Evolutionary conservation across 2,113 vertebrate genomes (phyloP), one percentile per base, ranked within the genome.

Genomic region (Mastomys coucha): DNA sequence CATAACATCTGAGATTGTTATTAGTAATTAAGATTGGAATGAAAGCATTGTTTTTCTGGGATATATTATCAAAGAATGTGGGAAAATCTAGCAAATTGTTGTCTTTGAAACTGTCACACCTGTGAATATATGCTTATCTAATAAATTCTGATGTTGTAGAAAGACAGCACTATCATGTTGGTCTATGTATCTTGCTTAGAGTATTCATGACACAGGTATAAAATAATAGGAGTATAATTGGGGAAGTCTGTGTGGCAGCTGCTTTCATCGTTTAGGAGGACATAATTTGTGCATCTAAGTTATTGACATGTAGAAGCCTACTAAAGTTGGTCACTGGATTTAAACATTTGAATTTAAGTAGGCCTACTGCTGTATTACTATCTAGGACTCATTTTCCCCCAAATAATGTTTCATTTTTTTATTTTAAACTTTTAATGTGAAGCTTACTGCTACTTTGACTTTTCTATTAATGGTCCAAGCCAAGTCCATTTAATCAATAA

Each of bases 361-460:
- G 58, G 2, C 26, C 7, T 91, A 10, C 65, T n/a, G n/a, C 5
- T 76, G 5, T 72, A 28, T 92, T 49, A 72, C 2, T 63, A 36
- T 10, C 2, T 93, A 67, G 13, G 11, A 63, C 77, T 12, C 26
- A 51, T 51, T 84, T 67, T 28, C 56, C 65, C 10, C 19, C 22
- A 16, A 94, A 88, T 20, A 72, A 1, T 70, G 33, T 17, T 93
- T 94, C 31, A 45, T 60, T 94, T 70, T n/a, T 69, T 65, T 53
- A 85, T 93, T 96, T 94, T 76, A 86, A 95, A 39, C 6, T 90
- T 97, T 88, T 80, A 11, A 86, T 94, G 65, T 94, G 67, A 96
- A 95, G 20, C 63, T 42, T 17, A 77, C 63, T 94, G 42, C 14
- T 89, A 72, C 39, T 93, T 3, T 93, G 80, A 93, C 28, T 85